These are phyloP conservation scores for Mellilla xanthometata DNA, from an alignment of 2,888 invertebrate species.

Conservation along the genomic window DNA sequence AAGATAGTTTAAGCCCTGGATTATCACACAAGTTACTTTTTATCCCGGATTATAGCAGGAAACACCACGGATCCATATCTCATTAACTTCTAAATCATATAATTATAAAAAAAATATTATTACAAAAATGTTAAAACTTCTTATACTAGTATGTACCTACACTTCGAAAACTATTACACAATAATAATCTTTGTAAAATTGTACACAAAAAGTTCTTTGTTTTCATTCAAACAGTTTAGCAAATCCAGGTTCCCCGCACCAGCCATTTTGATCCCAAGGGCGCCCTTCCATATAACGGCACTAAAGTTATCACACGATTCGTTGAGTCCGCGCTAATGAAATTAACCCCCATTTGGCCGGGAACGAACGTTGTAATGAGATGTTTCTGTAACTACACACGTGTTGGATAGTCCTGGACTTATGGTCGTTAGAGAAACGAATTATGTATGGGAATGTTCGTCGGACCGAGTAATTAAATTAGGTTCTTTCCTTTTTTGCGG, in stretches of 20 bases:
- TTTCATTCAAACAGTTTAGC: background rate
- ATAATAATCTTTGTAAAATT: too few relatives aligned
- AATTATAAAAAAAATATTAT: too few relatives aligned
- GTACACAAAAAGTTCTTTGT: background rate
- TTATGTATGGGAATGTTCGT: slow-evolving; percentile 20
- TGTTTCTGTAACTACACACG: slow-evolving; percentile 64
- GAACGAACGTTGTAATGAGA: slow-evolving; percentile 71
- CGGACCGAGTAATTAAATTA: slow-evolving; percentile 18
- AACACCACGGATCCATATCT: too few relatives aligned
- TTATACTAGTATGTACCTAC: too few relatives aligned
- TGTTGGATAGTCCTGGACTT: slow-evolving; percentile 44
- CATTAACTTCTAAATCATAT: too few relatives aligned
- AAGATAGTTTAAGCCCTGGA: too few relatives aligned
- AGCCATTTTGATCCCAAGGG: slow-evolving; percentile 59
- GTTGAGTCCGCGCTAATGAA: slow-evolving; percentile 78
- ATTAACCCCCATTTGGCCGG: slow-evolving; percentile 73
- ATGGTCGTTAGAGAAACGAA: slow-evolving; percentile 40
- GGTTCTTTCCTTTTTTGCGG: slow-evolving; percentile 24
- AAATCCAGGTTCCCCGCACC: slow-evolving; percentile 12
- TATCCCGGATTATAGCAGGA: too few relatives aligned
- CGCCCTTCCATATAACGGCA: slow-evolving; percentile 67
- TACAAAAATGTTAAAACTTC: too few relatives aligned
- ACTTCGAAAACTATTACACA: too few relatives aligned
- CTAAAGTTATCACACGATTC: slow-evolving; percentile 81
- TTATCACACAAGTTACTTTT: too few relatives aligned